These are phyloP conservation scores for Mya arenaria DNA, from an alignment of 1,140 invertebrate genomes.

Conservation along the genomic window DNA sequence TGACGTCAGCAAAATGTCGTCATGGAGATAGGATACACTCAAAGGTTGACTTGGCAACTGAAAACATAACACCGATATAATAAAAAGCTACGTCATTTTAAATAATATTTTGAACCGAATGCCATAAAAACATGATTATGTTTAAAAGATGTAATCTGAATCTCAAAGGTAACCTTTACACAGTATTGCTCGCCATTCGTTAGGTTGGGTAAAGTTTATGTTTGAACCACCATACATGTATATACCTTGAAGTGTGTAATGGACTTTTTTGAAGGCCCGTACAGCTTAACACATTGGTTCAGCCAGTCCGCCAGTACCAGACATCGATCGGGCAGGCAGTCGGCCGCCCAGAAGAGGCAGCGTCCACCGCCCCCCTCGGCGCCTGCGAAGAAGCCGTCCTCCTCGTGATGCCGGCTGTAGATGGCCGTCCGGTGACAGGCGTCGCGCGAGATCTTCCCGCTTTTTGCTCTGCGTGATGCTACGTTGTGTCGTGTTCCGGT, in stretches of 20 bases:
- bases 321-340: background rate
- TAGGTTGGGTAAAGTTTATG: no score
- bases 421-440: background rate
- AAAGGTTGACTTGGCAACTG: background rate
- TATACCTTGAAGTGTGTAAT: constrained; percentile 1
- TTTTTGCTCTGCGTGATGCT: background rate
- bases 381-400: background rate
- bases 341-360: background rate
- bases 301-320: constrained; percentile 11
- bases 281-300: constrained; percentile 12
- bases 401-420: background rate
- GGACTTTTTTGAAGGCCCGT: background rate
- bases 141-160: no score
- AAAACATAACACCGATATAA: background rate
- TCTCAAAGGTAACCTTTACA: no score
- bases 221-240: background rate
- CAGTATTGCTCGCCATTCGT: no score
- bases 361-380: background rate
- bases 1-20: constrained; percentile 17
- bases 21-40: background rate
- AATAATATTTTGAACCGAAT: no score
- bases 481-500: background rate
- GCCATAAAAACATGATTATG: no score
- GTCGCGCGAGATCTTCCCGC: background rate
- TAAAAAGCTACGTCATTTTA: no score